These are phyloP conservation scores for Siniperca scherzeri DNA, from an alignment of 2,797 vertebrate genomes.

Conservation along the genomic window DNA sequence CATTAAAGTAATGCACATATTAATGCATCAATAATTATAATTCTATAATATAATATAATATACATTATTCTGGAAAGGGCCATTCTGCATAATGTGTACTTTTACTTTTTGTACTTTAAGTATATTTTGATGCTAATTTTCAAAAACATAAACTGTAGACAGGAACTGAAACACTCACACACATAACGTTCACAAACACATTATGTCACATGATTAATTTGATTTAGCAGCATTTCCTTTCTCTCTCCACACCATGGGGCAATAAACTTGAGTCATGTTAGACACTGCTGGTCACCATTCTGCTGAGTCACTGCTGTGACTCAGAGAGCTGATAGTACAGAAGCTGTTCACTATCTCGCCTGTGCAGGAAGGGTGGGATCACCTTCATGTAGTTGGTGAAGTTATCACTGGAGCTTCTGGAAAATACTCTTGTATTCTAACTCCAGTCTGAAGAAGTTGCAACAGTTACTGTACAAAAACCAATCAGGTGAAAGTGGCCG, in stretches of 20 bases:
- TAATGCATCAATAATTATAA: too few species aligned
- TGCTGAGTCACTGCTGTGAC: slow-evolving; percentile 77
- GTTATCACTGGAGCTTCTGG: rapidly evolving
- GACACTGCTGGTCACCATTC: slow-evolving; percentile 30
- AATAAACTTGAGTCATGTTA: slow-evolving; percentile 61
- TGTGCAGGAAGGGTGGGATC: slow-evolving; percentile 69
- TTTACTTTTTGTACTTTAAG: too few species aligned
- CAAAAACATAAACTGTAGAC: background rate
- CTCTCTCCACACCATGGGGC: background rate
- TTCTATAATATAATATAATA: too few species aligned
- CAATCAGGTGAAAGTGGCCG: slow-evolving; percentile 1
- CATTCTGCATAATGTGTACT: too few species aligned
- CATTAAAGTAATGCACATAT: too few species aligned
- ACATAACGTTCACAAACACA: background rate
- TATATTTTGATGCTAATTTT: background rate
- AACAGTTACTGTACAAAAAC: background rate
- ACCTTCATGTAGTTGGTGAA: background rate
- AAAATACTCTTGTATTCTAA: background rate
- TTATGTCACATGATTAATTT: slow-evolving; percentile 18
- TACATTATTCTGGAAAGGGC: too few species aligned
- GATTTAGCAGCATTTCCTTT: slow-evolving; percentile 44
- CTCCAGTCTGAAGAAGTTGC: background rate
- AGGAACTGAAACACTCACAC: too few species aligned
- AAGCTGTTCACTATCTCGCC: slow-evolving; percentile 69
- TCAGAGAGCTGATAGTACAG: slow-evolving; percentile 48